A percentile compares a stretch with the other conserved stretches of the same genome.
Evolutionary conservation across 2,888 invertebrate species (phyloP).

Genomic region (Xanthostigma xanthostigma): DNA sequence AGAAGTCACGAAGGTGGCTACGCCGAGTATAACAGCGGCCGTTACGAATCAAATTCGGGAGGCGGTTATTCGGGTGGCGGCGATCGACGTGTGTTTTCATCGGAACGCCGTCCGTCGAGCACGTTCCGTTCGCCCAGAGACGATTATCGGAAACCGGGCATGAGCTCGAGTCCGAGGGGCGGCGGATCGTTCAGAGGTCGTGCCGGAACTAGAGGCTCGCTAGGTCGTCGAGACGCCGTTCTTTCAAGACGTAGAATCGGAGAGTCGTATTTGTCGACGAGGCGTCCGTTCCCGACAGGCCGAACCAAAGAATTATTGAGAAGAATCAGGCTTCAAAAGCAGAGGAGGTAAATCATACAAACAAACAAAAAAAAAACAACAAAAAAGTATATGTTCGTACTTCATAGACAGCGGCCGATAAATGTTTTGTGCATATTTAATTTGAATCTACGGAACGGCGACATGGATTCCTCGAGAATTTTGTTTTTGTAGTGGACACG

Average conservation of each 20-base stretch:
- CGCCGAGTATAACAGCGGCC: constrained; percentile 20
- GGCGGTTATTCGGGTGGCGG: constrained; percentile 38
- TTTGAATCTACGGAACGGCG: no score
- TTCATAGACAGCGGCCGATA: no score
- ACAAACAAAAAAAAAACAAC: no score
- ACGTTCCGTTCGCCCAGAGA: constrained; percentile 18
- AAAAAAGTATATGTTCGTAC: no score
- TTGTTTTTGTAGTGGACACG: no score
- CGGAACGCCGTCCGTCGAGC: constrained; percentile 1
- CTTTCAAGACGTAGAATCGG: constrained; percentile 38
- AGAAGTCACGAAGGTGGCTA: constrained; percentile 25
- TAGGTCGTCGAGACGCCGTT: constrained; percentile 35
- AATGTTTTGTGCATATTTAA: no score
- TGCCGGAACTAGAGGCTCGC: constrained; percentile 27
- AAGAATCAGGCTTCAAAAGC: constrained; percentile 27
- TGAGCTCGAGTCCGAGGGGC: constrained; percentile 20
- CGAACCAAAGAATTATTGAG: constrained; percentile 26
- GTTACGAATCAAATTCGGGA: constrained; percentile 27
- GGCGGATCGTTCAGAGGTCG: constrained; percentile 23
- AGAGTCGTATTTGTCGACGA: constrained; percentile 38
- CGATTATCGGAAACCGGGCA: constrained; percentile 26
- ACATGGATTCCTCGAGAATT: no score
- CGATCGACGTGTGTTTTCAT: constrained; percentile 20
- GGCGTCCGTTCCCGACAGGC: constrained; percentile 20
- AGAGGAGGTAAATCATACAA: constrained; percentile 24